Base-by-base conservation (phyloP, 2,888 invertebrate species). In the Dryocosmus kuriphilus region DNA sequence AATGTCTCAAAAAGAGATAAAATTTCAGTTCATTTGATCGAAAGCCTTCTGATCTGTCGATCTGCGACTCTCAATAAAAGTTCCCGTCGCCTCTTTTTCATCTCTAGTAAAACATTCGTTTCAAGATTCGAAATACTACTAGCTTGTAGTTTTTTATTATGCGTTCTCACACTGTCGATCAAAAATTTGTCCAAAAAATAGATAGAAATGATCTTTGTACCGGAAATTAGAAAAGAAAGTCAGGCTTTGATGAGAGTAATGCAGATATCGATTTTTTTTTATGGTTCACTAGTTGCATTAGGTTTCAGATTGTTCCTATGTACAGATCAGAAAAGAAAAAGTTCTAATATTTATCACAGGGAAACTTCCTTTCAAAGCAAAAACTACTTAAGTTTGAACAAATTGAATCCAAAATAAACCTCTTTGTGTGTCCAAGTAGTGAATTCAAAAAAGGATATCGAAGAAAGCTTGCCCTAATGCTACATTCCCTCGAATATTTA, bases 151-250 rank as follows among this genome's bases (percentile, higher is more conserved):
- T 51, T 24, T 32, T 27, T n/a, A 51, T 30, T 7, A 41, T 38
- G 38, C 38, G 1, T 16, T 22, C 41, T 51, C n/a, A 51, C 51
- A 71, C 71, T 71, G 71, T 30, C 71, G n/a, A 71, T 51, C 11
- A 51, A 71, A 71, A 71, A 71, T 27, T 71, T 71, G 1, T 67
- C 41, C 67, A 67, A 67, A 67, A 71, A 51, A 30, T 30, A 51
- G 46, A 11, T 27, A 51, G 46, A 11, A 5, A 41, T 24, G 22
- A 8, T 51, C 51, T 71, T 32, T 71, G 11, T n/a, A 30, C 7
- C 30, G 11, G 27, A 30, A n/a, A 30, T n/a, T 51, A 51, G 24
- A 27, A 51, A 19, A 27, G 30, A 71, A 71, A 51, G 71, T 32
- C 62, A 22, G 51, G n/a, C n/a, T 51, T 51, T n/a, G n/a, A 27